phyloP scores from a whole-genome alignment of 2,113 vertebrate species.

The Amblyornis subalaris region DNA sequence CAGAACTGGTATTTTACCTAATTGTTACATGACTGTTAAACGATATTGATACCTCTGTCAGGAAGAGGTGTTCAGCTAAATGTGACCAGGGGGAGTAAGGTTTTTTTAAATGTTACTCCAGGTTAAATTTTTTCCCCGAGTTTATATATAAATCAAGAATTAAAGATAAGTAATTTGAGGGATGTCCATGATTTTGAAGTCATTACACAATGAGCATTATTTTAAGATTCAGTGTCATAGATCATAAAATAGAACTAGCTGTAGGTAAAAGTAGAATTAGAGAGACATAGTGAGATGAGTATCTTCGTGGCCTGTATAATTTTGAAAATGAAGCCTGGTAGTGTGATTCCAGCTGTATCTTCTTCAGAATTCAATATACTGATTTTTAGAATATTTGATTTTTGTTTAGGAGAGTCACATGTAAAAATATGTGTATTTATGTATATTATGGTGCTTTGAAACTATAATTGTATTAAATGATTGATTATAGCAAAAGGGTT shows the following conservation, averaged over 20 bases:
- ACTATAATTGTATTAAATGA: not conserved
- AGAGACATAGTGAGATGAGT: not conserved
- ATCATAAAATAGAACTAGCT: not conserved
- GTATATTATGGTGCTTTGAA: not conserved
- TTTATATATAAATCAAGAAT: not conserved
- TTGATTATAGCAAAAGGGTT: not conserved
- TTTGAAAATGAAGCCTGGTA: not conserved
- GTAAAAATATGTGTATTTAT: not conserved
- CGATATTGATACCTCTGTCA: accelerated
- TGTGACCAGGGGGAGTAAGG: not conserved
- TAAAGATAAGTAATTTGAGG: not conserved
- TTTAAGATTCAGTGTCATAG: not conserved
- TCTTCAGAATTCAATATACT: not conserved
- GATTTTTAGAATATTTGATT: not conserved
- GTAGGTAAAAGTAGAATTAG: not conserved
- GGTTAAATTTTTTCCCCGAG: not conserved
- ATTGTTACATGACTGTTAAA: not conserved
- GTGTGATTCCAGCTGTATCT: not conserved
- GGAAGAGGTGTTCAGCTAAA: not conserved
- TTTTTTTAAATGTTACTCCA: not conserved
- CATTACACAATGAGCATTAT: not conserved
- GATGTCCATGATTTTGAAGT: not conserved
- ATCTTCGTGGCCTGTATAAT: not conserved
- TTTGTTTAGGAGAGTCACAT: not conserved
- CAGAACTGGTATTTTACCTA: not conserved